Percentiles rank a stretch among this genome's conserved stretches.
phyloP scores from a whole-genome alignment of 2,888 invertebrate species.

The Drosophila melanosoma region DNA sequence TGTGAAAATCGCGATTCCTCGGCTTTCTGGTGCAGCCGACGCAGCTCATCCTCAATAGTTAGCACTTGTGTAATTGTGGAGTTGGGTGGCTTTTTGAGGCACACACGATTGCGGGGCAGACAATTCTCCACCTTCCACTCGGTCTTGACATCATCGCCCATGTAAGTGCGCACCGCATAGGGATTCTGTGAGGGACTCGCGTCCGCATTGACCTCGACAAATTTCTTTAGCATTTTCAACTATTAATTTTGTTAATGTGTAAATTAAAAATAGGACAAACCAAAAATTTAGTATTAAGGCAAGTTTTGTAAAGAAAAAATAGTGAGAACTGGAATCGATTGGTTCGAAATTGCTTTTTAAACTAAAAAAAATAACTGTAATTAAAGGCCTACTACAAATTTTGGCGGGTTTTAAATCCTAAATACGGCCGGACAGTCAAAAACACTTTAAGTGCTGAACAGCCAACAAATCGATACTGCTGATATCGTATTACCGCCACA shows the following conservation, averaged over 20 bases:
- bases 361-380: background rate
- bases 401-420: conserved; percentile 18
- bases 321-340: conserved; percentile 21
- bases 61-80: conserved; percentile 73
- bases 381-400: conserved; percentile 44
- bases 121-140: conserved; percentile 74
- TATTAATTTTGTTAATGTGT: conserved; percentile 46
- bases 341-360: background rate
- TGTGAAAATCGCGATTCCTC: conserved; percentile 73
- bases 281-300: conserved; percentile 54
- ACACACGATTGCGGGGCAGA: conserved; percentile 62
- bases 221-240: conserved; percentile 79
- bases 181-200: conserved; percentile 78
- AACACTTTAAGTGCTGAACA: background rate
- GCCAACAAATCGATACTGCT: background rate
- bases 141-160: conserved; percentile 62
- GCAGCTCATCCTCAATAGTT: conserved; percentile 81
- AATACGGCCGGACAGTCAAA: conserved; percentile 29
- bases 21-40: conserved; percentile 71
- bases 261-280: conserved; percentile 23
- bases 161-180: conserved; percentile 80
- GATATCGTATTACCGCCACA: conserved; percentile 21
- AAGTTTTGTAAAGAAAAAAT: conserved; percentile 19
- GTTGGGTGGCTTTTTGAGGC: conserved; percentile 56
- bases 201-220: conserved; percentile 76